Evolutionary conservation across 2,888 invertebrate genomes (phyloP).

Genomic region (Dicranocentrus wangi): DNA sequence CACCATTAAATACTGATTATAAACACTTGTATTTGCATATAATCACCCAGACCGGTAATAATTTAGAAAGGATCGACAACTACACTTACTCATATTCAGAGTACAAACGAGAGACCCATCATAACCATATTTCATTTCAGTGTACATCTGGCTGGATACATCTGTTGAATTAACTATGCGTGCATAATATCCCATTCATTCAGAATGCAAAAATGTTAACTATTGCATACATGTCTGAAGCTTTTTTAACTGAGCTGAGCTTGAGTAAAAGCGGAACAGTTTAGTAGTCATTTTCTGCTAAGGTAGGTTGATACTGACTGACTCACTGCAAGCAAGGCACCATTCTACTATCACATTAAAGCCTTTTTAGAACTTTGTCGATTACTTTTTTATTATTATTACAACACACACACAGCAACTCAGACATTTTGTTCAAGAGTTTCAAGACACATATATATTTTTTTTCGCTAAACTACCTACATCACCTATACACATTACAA

Average conservation of each 20-base stretch:
- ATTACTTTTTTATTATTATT: conserved; percentile 32
- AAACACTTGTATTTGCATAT: conserved; percentile 46
- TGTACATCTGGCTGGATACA: conserved; percentile 25
- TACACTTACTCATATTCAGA: too few relatives aligned
- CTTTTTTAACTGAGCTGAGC: background rate
- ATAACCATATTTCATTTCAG: conserved; percentile 48
- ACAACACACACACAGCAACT: background rate
- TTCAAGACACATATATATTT: background rate
- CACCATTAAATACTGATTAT: conserved; percentile 57
- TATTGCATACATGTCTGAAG: background rate
- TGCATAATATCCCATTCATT: background rate
- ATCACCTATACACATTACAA: background rate
- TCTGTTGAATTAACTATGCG: too few relatives aligned
- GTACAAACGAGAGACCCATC: background rate
- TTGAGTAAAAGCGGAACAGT: conserved; percentile 4
- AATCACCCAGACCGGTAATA: conserved; percentile 30
- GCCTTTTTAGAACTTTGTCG: conserved; percentile 46
- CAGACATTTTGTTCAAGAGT: too few relatives aligned
- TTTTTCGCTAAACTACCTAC: background rate
- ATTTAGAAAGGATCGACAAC: background rate
- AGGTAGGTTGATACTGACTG: conserved; percentile 17
- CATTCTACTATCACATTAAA: conserved; percentile 23
- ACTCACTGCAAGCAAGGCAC: conserved; percentile 11
- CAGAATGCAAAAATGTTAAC: background rate
- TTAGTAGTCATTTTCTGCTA: conserved; percentile 11